Evolutionary conservation across 2,888 invertebrate species (phyloP), one percentile per base, ranked within the genome.

Genomic region (Andrena trimmerana): DNA sequence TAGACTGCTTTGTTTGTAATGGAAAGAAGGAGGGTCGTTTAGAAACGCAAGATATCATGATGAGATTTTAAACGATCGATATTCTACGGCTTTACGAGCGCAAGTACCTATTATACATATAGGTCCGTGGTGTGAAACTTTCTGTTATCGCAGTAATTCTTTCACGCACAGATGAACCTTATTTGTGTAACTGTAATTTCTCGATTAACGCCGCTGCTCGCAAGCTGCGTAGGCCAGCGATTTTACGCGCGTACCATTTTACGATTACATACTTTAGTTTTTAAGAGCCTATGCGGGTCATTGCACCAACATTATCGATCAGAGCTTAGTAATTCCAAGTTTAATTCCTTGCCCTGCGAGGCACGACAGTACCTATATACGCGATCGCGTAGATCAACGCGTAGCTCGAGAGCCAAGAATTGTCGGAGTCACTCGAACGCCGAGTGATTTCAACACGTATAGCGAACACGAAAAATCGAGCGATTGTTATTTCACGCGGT

Each of bases 1-100:
- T 29, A 3, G 3, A 6, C n/a, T 5, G 33, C 36, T 69, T 24
- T 33, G 4, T 48, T 16, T 3, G 8, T 2, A 16, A 50, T 6
- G 31, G 27, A 16, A 59, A 27, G 31, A 54, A 66, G 42, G 24
- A 36, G 31, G 52, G 27, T 31, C 50, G 80, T 52, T 10, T 57
- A 81, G 65, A 36, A 78, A 78, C 62, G 78, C 57, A 62, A 80
- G 83, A 86, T 86, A 74, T 86, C 85, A 48, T 81, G 84, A 81
- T 78, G 78, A 82, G 88, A 88, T 85, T 88, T 82, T 78, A 85
- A 68, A 69, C 85, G 86, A 88, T 88, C 88, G 85, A 88, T 88
- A 88, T 72, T 59, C 33, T 29, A 36, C 65, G 67, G 78, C 33
- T 67, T 78, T 72, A 33, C 73, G 65, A 73, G 24, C 54, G 70